A percentile compares a stretch with the other conserved stretches of the same genome.
phyloP scores from a whole-genome alignment of 1,140 invertebrate species.

The Agrypnia vestita region DNA sequence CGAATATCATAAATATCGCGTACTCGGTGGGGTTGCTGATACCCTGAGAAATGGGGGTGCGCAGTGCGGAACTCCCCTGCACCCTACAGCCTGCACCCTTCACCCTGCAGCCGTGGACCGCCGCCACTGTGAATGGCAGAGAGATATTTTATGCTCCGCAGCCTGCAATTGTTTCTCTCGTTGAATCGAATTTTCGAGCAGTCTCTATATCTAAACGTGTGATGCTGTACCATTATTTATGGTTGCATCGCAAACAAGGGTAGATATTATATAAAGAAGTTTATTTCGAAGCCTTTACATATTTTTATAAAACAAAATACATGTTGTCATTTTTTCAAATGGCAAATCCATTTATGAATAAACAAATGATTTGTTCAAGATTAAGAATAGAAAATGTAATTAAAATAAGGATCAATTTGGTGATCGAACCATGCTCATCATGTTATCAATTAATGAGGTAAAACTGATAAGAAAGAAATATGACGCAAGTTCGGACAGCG shows the following conservation, averaged over 20 bases:
- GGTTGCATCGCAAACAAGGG: not conserved
- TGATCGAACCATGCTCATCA: too few relatives aligned
- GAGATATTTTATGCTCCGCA: slow-evolving; percentile 28
- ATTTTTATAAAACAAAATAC: too few relatives aligned
- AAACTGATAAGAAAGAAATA: too few relatives aligned
- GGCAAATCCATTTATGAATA: too few relatives aligned
- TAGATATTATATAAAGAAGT: too few relatives aligned
- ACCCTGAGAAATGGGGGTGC: slow-evolving; percentile 43
- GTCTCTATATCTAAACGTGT: slow-evolving; percentile 9
- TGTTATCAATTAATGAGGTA: too few relatives aligned
- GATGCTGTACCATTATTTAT: not conserved
- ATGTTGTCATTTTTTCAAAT: too few relatives aligned
- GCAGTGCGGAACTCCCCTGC: slow-evolving; percentile 14
- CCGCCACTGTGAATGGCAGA: slow-evolving; percentile 17
- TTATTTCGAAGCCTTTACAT: too few relatives aligned
- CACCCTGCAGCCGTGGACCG: not conserved
- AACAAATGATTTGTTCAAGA: too few relatives aligned
- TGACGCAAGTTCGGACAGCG: too few relatives aligned
- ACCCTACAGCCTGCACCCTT: not conserved
- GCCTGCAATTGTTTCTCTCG: slow-evolving; percentile 40
- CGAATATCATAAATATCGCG: slow-evolving; percentile 56
- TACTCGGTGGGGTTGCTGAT: slow-evolving; percentile 31
- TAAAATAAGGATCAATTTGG: too few relatives aligned
- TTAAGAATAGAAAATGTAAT: too few relatives aligned
- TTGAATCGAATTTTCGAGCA: slow-evolving; percentile 21